Conservation (phyloP, 2,113 vertebrate species). For the Trachemys scripta region DNA sequence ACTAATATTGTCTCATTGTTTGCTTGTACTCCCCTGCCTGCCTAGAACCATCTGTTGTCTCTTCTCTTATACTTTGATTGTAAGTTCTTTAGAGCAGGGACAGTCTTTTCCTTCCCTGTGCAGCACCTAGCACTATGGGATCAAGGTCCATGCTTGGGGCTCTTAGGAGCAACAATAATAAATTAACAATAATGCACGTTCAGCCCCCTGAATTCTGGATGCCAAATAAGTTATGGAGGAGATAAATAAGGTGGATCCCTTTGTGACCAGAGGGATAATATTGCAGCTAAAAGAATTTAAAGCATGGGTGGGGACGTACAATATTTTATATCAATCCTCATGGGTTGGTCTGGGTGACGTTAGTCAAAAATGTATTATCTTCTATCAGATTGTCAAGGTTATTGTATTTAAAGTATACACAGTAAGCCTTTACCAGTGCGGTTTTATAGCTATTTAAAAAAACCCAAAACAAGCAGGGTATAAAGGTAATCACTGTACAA, state of each 20-base stretch:
- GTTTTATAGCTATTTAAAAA: background rate
- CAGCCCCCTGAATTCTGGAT: background rate
- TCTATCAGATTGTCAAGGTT: background rate
- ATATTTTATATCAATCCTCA: background rate
- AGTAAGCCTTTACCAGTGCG: background rate
- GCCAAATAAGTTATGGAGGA: background rate
- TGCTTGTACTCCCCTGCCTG: background rate
- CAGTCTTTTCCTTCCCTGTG: background rate
- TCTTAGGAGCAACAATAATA: background rate
- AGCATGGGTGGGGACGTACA: background rate
- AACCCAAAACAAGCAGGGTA: background rate
- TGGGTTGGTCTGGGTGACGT: background rate
- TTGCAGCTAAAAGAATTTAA: background rate
- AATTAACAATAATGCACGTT: background rate
- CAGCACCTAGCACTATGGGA: background rate
- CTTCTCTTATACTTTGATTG: background rate
- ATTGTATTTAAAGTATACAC: background rate
- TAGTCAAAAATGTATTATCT: no score
- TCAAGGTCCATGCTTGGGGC: background rate
- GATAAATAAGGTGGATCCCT: background rate
- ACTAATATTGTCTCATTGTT: background rate
- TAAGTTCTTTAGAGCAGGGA: background rate
- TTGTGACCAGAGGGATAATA: background rate
- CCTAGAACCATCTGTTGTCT: background rate
- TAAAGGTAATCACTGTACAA: background rate